phyloP scores from a whole-genome alignment of 1,140 invertebrate genomes.

The Pteromalus puparum region DNA sequence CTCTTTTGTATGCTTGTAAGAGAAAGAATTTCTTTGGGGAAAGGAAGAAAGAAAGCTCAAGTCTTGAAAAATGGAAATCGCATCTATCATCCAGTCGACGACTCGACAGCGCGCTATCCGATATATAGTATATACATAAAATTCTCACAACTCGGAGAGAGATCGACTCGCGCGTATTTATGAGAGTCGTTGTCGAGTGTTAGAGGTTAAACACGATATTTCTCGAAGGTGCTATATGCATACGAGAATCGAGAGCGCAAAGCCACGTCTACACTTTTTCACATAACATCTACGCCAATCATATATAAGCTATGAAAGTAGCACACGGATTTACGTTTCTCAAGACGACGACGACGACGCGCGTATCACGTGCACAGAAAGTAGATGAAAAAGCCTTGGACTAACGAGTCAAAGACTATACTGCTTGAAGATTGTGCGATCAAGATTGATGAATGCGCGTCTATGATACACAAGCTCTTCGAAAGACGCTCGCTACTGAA shows the following conservation, averaged over 20 bases:
- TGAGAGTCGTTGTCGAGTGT: not conserved
- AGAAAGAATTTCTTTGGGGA: too few species aligned
- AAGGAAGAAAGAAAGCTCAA: too few species aligned
- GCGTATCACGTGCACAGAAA: not conserved
- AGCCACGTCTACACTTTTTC: too few species aligned
- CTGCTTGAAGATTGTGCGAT: not conserved
- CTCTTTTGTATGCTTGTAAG: too few species aligned
- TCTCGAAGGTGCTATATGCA: constrained; percentile 29
- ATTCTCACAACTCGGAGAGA: not conserved
- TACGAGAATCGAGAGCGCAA: not conserved
- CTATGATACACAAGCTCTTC: not conserved
- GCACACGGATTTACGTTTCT: constrained; percentile 8
- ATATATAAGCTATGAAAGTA: not conserved
- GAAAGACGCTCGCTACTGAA: too few species aligned
- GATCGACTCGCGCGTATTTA: constrained; percentile 14
- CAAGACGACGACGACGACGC: not conserved
- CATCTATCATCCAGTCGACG: not conserved
- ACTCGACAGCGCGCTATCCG: too few species aligned
- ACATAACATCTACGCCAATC: not conserved
- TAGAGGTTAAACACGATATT: constrained; percentile 27
- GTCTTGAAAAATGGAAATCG: too few species aligned
- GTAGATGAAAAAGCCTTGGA: constrained; percentile 27
- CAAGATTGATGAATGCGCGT: constrained; percentile 28
- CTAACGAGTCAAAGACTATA: constrained; percentile 1
- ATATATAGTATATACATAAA: not conserved